Percentiles rank a stretch among this genome's conserved stretches.
phyloP scores from a whole-genome alignment of 2,797 vertebrate genomes.

The Sciurus carolinensis region DNA sequence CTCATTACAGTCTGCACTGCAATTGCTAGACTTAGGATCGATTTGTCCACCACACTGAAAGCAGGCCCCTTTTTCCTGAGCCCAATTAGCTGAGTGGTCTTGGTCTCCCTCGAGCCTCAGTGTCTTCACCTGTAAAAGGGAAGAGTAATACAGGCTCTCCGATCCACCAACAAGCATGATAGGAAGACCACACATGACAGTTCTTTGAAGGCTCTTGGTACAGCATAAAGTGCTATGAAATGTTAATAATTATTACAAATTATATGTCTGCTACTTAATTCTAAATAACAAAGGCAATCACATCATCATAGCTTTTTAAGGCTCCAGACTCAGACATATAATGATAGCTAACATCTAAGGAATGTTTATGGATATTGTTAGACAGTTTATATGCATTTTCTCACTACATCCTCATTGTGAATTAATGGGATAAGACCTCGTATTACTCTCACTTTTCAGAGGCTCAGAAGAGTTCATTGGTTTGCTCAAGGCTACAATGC shows the following conservation, averaged over 20 bases:
- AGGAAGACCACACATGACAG: background rate
- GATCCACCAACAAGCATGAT: background rate
- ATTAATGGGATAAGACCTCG: background rate
- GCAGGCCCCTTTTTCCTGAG: background rate
- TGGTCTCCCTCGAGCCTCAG: background rate
- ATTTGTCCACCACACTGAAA: background rate
- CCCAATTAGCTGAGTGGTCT: background rate
- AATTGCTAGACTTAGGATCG: background rate
- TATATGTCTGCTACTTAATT: background rate
- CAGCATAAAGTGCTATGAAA: background rate
- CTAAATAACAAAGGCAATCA: background rate
- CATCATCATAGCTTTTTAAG: background rate
- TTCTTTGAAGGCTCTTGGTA: background rate
- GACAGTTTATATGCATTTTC: background rate
- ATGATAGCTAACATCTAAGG: background rate
- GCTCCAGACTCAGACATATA: background rate
- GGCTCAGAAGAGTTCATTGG: background rate
- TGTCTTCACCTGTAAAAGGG: background rate
- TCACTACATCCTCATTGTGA: background rate
- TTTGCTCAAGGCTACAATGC: background rate
- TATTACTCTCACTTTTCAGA: slow-evolving; percentile 11
- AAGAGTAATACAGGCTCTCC: rapidly evolving
- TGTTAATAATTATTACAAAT: background rate
- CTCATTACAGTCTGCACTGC: background rate
- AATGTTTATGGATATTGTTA: background rate